These are phyloP conservation scores for Aldabrachelys gigantea DNA, from an alignment of 2,113 vertebrate species.

Conservation along the genomic window DNA sequence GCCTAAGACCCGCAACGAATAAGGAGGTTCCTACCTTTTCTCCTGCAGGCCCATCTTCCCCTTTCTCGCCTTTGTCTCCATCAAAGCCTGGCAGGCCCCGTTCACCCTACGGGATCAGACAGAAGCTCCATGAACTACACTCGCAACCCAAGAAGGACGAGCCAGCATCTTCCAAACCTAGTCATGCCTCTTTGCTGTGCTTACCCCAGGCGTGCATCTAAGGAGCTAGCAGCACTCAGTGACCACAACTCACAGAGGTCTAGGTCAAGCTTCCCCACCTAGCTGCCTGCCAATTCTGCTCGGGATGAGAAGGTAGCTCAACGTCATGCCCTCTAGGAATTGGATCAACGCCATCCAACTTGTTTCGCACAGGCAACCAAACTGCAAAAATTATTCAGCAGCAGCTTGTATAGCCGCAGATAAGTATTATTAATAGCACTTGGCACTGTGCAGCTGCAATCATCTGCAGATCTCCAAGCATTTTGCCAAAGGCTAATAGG, in stretches of 20 bases:
- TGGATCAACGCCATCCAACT: neutral
- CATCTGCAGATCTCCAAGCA: neutral
- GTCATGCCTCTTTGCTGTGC: neutral
- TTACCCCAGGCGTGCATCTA: neutral
- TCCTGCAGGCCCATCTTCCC: constrained; percentile 89
- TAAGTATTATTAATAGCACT: neutral
- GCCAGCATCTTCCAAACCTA: neutral
- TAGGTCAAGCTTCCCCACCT: neutral
- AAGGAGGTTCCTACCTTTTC: constrained; percentile 79
- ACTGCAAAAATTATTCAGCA: neutral
- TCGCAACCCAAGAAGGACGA: neutral
- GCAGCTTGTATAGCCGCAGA: neutral
- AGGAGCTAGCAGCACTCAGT: neutral
- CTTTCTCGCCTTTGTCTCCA: constrained; percentile 95
- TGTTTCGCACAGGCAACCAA: neutral
- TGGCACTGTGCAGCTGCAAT: neutral
- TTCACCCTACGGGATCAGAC: constrained; percentile 80
- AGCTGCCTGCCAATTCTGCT: neutral
- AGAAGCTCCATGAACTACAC: neutral
- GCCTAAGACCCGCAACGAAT: fast-evolving
- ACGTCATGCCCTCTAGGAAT: neutral
- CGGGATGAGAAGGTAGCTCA: neutral
- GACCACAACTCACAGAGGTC: neutral
- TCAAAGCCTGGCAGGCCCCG: constrained; percentile 87
- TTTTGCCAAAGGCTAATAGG: neutral